These are phyloP conservation scores for Deroptyus accipitrinus DNA, from an alignment of 2,113 vertebrate species.

Conservation along the genomic window DNA sequence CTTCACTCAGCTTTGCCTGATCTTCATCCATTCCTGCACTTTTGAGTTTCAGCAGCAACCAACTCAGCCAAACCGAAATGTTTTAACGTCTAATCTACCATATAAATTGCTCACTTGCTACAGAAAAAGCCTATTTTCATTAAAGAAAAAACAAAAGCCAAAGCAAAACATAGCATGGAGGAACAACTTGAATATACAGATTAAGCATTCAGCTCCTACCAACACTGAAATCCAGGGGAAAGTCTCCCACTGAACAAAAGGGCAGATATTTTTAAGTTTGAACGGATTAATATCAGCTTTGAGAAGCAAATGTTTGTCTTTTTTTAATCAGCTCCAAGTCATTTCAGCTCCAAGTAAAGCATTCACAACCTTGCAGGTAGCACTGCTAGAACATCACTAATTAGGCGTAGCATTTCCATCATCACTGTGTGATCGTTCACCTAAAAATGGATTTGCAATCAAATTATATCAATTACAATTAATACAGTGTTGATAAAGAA, in stretches of 20 bases:
- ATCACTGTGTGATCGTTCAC: not conserved
- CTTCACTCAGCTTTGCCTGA: constrained; percentile 52
- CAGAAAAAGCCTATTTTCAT: not conserved
- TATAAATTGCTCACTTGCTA: not conserved
- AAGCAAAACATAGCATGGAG: not conserved
- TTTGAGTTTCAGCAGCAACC: constrained; percentile 10
- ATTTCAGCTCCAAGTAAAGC: not conserved
- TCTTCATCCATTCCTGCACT: constrained; percentile 60
- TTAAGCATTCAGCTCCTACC: not conserved
- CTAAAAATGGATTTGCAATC: not conserved
- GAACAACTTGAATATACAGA: not conserved
- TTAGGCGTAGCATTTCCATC: not conserved
- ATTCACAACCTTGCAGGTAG: not conserved
- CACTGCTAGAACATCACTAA: not conserved
- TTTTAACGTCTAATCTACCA: not conserved
- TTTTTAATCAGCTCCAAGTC: not conserved
- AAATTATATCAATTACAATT: constrained; percentile 26
- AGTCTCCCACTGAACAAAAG: not conserved
- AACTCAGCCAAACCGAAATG: not conserved
- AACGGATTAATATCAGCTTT: not conserved
- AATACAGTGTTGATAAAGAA: constrained; percentile 45
- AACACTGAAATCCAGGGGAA: not conserved
- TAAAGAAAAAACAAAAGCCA: not conserved
- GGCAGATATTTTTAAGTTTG: not conserved
- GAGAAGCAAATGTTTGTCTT: not conserved